Base-by-base conservation (phyloP, 2,797 vertebrate species). In the Loris lydekkerianus region DNA sequence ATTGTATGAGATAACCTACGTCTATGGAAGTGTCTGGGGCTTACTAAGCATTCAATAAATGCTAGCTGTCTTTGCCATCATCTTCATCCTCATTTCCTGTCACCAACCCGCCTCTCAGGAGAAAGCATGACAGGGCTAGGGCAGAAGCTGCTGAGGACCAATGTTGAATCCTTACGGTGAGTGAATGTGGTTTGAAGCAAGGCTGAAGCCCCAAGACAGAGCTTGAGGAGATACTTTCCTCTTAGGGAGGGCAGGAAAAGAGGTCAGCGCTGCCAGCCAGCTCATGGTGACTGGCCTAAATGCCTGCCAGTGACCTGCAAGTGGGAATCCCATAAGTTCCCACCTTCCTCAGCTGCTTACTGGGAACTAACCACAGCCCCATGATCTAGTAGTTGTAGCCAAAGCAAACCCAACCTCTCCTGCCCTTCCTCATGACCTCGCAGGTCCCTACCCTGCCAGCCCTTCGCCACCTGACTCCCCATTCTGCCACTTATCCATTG, bases 241-340 rank as follows among this genome's bases (percentile, higher is more conserved):
- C 76, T 77, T 94, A 84, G 82, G 65, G 78, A 86, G 63, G 81
- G 15, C 53, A 70, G 63, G 58, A 82, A 89, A 53, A 87, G 72
- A 80, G 61, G 67, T 58, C 85, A 63, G 49, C 18, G 76, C 43
- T 8, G n/a, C 25, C 0, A 14, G 43, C 40, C 72, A 89, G 49
- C 46, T 96, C 70, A 70, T 14, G 29, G 77, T 84, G 20, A 49
- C 84, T 75, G 75, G 25, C 34, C 53, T n/a, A 70, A 60, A 77
- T 56, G 67, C 60, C 69, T 87, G 31, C 69, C 23, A 82, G 63
- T 56, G 78, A 91, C 80, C 89, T 72, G 37, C 37, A 89, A 58
- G 67, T 94, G 94, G 91, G 70, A 96, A 94, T 96, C 94, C 93
- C 61, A 0, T 21, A 96, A 84, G 76, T 93, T 93, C 81, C 91